phyloP scores from a whole-genome alignment of 2,113 vertebrate species.

The Thalassoma bifasciatum region DNA sequence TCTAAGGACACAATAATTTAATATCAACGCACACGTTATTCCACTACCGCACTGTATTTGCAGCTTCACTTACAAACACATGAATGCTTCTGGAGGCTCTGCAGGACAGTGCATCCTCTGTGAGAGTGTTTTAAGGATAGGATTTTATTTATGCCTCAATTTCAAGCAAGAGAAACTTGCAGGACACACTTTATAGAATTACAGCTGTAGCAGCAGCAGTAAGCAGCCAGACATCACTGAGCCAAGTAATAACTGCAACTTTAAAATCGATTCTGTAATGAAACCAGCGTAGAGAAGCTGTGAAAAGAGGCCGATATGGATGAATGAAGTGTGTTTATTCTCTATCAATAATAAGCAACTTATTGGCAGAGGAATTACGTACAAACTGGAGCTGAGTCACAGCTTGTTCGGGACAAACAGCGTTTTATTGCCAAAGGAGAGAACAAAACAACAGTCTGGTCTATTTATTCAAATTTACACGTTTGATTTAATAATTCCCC shows the following conservation, averaged over 20 bases:
- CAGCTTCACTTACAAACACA: slow-evolving; percentile 10
- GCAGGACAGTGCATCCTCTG: slow-evolving; percentile 13
- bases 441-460: not conserved
- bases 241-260: slow-evolving; percentile 56
- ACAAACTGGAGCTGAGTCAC: slow-evolving; percentile 4
- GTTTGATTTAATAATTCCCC: slow-evolving; percentile 19
- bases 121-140: slow-evolving; percentile 17
- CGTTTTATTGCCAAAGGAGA: not conserved
- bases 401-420: slow-evolving; percentile 5
- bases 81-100: slow-evolving; percentile 21
- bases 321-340: slow-evolving; percentile 29
- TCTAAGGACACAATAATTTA: slow-evolving; percentile 19
- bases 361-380: not conserved
- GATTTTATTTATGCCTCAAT: slow-evolving; percentile 47
- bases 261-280: slow-evolving; percentile 42
- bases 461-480: not conserved
- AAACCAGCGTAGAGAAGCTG: slow-evolving; percentile 6
- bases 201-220: slow-evolving; percentile 23
- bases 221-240: slow-evolving; percentile 33
- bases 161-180: slow-evolving; percentile 48
- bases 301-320: slow-evolving; percentile 10
- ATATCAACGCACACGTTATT: slow-evolving; percentile 9
- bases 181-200: slow-evolving; percentile 33
- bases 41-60: slow-evolving; percentile 2
- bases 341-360: slow-evolving; percentile 10